Percentiles rank a stretch among this genome's conserved stretches.
Conservation (phyloP, 2,113 vertebrate species). For the Malurus cyaneus region DNA sequence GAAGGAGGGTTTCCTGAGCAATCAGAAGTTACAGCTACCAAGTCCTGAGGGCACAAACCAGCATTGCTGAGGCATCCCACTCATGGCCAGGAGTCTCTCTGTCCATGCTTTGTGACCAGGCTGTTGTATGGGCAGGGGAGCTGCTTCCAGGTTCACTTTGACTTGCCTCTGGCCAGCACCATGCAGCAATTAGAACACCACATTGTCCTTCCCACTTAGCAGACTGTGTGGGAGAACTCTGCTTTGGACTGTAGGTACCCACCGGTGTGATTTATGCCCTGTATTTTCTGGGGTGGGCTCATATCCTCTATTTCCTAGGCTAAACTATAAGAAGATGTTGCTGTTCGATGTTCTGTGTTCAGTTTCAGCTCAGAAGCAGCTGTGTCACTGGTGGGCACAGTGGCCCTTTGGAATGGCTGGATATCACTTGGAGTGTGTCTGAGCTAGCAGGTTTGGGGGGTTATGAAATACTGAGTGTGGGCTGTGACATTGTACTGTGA, state of each 20-base stretch:
- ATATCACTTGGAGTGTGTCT: neutral
- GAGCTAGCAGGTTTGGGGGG: neutral
- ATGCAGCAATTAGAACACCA: neutral
- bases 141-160: neutral
- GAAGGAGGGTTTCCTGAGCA: neutral
- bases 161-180: neutral
- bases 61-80: neutral
- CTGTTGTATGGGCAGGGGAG: neutral
- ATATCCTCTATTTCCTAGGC: neutral
- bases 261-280: neutral
- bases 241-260: neutral
- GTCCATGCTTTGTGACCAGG: neutral
- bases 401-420: neutral
- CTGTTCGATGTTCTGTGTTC: neutral
- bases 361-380: neutral
- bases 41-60: neutral
- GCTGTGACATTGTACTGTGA: neutral
- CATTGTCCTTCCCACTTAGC: accelerated
- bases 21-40: neutral
- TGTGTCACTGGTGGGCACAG: neutral
- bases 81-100: neutral
- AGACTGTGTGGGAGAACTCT: neutral
- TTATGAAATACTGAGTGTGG: neutral
- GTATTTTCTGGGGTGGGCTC: neutral
- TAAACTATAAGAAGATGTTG: neutral